phyloP scores from a whole-genome alignment of 2,888 invertebrate species.

The Rhamphomyia laevipes region DNA sequence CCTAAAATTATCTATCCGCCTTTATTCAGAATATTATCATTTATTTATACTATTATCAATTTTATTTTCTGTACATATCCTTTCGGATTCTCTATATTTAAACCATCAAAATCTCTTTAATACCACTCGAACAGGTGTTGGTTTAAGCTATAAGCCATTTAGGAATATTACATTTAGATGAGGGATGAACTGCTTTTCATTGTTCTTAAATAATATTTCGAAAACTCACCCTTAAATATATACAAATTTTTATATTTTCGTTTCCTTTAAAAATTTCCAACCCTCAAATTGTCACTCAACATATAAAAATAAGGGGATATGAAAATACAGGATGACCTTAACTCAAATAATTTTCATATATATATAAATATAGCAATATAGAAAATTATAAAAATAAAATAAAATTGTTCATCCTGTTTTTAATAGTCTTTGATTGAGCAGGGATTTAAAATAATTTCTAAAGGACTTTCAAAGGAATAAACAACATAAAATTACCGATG shows the following conservation, averaged over 20 bases:
- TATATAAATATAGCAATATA: background rate
- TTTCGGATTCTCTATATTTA: background rate
- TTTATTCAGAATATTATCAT: no score
- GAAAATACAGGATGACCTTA: constrained; percentile 7
- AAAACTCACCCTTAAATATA: background rate
- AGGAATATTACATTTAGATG: constrained; percentile 14
- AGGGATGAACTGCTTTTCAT: constrained; percentile 10
- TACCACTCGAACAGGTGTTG: constrained; percentile 24
- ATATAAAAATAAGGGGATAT: no score
- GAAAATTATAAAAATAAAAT: no score
- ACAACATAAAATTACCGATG: no score
- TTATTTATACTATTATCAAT: no score
- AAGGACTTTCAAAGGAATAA: no score
- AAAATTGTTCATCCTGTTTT: constrained; percentile 13
- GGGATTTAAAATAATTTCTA: constrained; percentile 13
- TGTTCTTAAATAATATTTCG: background rate
- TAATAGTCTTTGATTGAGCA: constrained; percentile 16
- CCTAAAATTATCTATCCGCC: no score
- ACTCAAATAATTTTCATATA: background rate
- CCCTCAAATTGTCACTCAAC: no score
- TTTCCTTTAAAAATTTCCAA: background rate
- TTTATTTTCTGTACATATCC: no score
- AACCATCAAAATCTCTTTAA: constrained; percentile 17
- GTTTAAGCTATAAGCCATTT: constrained; percentile 20
- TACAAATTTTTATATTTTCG: background rate